phyloP scores from a whole-genome alignment of 2,888 invertebrate genomes.

The Eristalis pertinax region DNA sequence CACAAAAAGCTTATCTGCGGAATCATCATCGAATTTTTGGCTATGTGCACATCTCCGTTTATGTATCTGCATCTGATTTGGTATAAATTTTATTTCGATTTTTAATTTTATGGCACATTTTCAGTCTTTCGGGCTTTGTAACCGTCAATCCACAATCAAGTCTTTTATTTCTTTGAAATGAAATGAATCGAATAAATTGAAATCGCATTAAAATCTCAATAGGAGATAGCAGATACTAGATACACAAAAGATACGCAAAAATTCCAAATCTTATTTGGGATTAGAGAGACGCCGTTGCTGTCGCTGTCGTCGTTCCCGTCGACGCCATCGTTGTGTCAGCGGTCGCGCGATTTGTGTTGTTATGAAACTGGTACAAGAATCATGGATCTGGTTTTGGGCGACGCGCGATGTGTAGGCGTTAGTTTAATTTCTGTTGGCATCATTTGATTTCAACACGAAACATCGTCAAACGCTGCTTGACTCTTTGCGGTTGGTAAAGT shows the following conservation, averaged over 20 bases:
- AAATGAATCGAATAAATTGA: constrained; percentile 56
- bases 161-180: constrained; percentile 42
- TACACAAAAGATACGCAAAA: constrained; percentile 46
- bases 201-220: constrained; percentile 47
- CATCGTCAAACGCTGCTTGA: constrained; percentile 20
- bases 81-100: constrained; percentile 28
- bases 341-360: constrained; percentile 10
- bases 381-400: constrained; percentile 58
- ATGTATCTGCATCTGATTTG: constrained; percentile 21
- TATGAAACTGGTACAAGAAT: constrained; percentile 60
- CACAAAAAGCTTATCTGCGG: constrained; percentile 1
- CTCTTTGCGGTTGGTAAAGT: constrained; percentile 17
- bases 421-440: constrained; percentile 65
- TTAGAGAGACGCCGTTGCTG: constrained; percentile 8
- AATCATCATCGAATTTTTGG: constrained; percentile 14
- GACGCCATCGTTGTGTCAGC: constrained; percentile 55
- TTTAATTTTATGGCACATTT: constrained; percentile 20
- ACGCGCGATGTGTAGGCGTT: constrained; percentile 59
- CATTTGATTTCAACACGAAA: constrained; percentile 59
- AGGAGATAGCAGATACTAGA: background rate
- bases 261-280: constrained; percentile 48
- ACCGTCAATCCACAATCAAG: constrained; percentile 19
- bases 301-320: background rate
- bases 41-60: constrained; percentile 14
- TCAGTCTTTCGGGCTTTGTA: background rate